Evolutionary conservation across 35 echinoderm and acorn worm genomes (phyloP).

Genomic region (Heliocidaris tuberculata): DNA sequence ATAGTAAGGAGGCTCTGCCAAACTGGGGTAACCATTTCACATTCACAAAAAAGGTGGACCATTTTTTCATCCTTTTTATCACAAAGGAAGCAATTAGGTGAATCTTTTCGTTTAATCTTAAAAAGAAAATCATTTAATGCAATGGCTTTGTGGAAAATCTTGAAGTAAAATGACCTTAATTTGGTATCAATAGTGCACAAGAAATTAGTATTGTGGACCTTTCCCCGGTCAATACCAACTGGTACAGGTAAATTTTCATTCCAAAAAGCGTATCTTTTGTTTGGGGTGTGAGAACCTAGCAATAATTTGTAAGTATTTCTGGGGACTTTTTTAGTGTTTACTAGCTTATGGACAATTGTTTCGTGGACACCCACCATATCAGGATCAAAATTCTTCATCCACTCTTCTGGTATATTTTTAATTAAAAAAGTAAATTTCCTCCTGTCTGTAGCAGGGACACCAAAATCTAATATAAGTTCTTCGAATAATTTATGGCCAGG

Average conservation of each 20-base stretch:
- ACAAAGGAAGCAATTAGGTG: neutral
- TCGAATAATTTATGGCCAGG: neutral
- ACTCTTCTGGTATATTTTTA: conserved; percentile 22
- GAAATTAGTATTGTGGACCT: conserved; percentile 30
- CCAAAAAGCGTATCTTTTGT: conserved; percentile 5
- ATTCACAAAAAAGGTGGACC: neutral
- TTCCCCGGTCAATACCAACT: conserved; percentile 8
- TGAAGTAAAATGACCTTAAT: conserved; percentile 25
- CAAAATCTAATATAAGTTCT: conserved; percentile 10
- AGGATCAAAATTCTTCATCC: conserved; percentile 26
- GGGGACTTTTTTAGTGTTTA: neutral
- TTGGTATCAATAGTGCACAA: conserved; percentile 17
- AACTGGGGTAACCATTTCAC: conserved; percentile 5
- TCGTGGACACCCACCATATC: neutral
- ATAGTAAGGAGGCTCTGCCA: neutral
- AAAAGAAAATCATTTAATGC: conserved; percentile 23
- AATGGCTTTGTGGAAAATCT: conserved; percentile 27
- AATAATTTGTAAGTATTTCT: neutral
- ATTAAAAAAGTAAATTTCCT: neutral
- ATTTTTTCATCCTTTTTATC: neutral
- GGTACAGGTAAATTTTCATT: conserved; percentile 34
- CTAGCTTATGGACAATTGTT: conserved; percentile 22
- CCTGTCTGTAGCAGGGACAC: conserved; percentile 17
- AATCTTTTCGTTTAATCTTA: conserved; percentile 30
- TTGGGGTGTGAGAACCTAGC: neutral